Evolutionary conservation across 2,113 vertebrate species (phyloP), one percentile per base, ranked within the genome.

Genomic region (western clawed frog (Xenopus tropicalis)): DNA sequence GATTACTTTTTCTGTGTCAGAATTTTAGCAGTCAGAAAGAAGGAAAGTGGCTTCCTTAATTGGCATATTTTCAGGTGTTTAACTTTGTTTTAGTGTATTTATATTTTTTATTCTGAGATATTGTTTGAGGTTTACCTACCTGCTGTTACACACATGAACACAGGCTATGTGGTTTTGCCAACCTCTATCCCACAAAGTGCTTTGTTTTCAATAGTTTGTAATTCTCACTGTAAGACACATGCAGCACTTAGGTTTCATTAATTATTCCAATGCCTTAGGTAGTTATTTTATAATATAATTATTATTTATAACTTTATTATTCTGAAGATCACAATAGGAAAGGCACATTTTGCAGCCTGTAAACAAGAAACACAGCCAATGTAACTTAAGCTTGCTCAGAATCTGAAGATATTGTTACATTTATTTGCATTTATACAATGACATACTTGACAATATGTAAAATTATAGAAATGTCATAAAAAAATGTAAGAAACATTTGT

Each of bases 281-380:
- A 29, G 25, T 29, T 29, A 29, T 29, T 29, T 3, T 29, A 6
- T 29, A n/a, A n/a, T n/a, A n/a, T n/a, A n/a, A n/a, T n/a, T n/a
- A n/a, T 44, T 13, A 44, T 44, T 44, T 44, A 13, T 13, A 44
- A 8, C 43, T 44, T 8, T 44, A 13, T 58, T 51, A 73, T 66
- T 73, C 22, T 58, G 14, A 37, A 73, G 37, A 44, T 66, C 4
- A 66, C 22, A 46, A 16, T 11, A 59, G 25, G 61, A 66, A 66
- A 72, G 57, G 37, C 19, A 43, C 4, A 14, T 12, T 54, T 54
- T 54, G 14, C 8, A 54, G n/a, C n/a, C n/a, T n/a, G n/a, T n/a
- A n/a, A n/a, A n/a, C n/a, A 8, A 10, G 6, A 57, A 11, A 8
- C 10, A 20, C 19, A 57, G 54, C 20, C 2, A 57, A 57, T 20